Evolutionary conservation across 2,113 vertebrate species (phyloP).

Genomic region (Mustelus asterias): DNA sequence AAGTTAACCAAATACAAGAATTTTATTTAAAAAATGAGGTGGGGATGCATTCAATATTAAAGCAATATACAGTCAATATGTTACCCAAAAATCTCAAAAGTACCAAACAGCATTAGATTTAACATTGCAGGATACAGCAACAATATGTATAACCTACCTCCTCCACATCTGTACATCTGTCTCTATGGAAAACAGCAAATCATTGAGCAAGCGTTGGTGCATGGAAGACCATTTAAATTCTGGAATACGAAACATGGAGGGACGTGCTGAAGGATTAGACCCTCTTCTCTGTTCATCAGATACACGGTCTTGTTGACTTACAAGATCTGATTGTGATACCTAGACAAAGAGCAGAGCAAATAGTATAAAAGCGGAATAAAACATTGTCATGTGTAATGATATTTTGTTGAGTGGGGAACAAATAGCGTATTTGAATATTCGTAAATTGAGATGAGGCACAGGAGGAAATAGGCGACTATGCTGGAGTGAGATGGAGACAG

Average conservation of each 20-base stretch:
- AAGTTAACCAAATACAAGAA: background rate
- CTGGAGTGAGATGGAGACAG: too few relatives aligned
- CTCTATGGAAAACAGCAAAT: conserved; percentile 93
- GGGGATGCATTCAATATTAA: background rate
- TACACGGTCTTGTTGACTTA: conserved; percentile 50
- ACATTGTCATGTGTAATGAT: background rate
- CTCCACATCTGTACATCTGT: conserved; percentile 98
- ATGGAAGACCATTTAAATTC: conserved; percentile 93
- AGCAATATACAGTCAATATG: background rate
- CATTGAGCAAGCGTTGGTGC: conserved; percentile 93
- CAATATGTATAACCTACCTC: conserved; percentile 62
- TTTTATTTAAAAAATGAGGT: background rate
- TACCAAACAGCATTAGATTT: background rate
- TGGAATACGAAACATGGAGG: conserved; percentile 87
- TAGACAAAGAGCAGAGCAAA: background rate
- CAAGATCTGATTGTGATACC: conserved; percentile 16
- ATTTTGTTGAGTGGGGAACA: background rate
- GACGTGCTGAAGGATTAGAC: conserved; percentile 56
- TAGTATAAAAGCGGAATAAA: background rate
- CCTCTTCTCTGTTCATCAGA: conserved; percentile 62
- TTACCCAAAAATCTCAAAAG: background rate
- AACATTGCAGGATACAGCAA: background rate
- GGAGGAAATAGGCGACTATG: too few relatives aligned
- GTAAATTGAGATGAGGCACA: too few relatives aligned
- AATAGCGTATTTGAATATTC: background rate